Conservation (phyloP, 2,888 invertebrate species). For the Drosophila vallismaia region DNA sequence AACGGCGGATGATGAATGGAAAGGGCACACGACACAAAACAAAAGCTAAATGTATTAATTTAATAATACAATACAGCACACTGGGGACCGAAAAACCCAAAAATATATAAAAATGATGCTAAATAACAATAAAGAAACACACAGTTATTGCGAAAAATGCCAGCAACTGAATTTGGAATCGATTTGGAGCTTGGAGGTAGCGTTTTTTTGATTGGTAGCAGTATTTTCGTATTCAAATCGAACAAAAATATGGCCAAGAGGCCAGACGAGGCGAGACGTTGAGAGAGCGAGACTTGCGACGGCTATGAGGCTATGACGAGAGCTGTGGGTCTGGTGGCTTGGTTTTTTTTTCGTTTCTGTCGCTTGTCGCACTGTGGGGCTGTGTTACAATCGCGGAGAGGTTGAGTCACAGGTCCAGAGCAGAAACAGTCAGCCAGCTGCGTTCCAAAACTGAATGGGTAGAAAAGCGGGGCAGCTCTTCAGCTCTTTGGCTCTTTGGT, state of each 20-base stretch:
- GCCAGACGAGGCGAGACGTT: constrained; percentile 7
- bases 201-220: neutral
- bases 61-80: constrained; percentile 34
- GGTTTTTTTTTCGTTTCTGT: neutral
- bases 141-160: constrained; percentile 53
- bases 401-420: constrained; percentile 66
- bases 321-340: constrained; percentile 35
- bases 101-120: constrained; percentile 38
- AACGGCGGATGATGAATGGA: constrained; percentile 25
- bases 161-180: constrained; percentile 39
- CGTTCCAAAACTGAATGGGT: constrained; percentile 18
- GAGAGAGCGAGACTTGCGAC: constrained; percentile 30
- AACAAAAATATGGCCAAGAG: constrained; percentile 27
- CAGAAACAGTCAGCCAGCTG: constrained; percentile 34
- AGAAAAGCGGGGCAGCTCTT: constrained; percentile 1
- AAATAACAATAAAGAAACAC: constrained; percentile 12
- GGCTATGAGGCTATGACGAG: constrained; percentile 41
- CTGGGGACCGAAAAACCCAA: constrained; percentile 28
- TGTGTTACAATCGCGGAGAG: constrained; percentile 20
- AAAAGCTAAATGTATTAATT: constrained; percentile 49
- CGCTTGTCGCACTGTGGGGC: constrained; percentile 37
- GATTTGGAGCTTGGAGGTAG: neutral
- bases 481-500: constrained; percentile 37
- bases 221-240: constrained; percentile 32
- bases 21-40: constrained; percentile 31